phyloP scores from a whole-genome alignment of 2,888 invertebrate genomes.

The Melitaea athalia region DNA sequence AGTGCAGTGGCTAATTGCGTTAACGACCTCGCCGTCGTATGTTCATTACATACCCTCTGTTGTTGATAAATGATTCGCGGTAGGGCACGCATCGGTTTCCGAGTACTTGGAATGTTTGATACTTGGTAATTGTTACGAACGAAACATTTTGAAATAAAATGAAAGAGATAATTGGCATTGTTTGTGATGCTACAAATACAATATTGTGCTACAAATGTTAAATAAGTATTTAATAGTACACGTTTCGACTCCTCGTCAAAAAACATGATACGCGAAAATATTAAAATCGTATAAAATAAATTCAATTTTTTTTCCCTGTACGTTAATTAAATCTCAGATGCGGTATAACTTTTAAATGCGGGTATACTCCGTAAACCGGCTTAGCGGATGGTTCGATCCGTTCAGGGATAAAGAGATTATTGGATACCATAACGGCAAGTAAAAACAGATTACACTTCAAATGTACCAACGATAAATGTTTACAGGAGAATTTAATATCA shows the following conservation, averaged over 20 bases:
- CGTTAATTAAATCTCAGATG: constrained; percentile 22
- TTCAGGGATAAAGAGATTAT: constrained; percentile 39
- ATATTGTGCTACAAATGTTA: no score
- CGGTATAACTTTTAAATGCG: constrained; percentile 31
- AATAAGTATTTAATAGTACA: neutral
- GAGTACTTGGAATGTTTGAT: constrained; percentile 16
- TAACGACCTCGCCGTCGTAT: constrained; percentile 42
- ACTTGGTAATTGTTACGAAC: constrained; percentile 1
- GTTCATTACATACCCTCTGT: constrained; percentile 36
- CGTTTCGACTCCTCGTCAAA: neutral
- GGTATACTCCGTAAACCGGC: constrained; percentile 36
- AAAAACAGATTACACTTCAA: constrained; percentile 34
- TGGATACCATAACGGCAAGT: constrained; percentile 31
- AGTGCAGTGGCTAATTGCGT: constrained; percentile 42
- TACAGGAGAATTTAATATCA: constrained; percentile 23
- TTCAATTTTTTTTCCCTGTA: neutral
- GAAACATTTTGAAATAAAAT: neutral
- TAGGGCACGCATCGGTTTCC: constrained; percentile 27
- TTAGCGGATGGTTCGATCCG: constrained; percentile 33
- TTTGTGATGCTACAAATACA: neutral
- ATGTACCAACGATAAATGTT: constrained; percentile 31
- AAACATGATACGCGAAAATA: neutral
- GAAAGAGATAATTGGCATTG: neutral
- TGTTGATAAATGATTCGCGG: constrained; percentile 36
- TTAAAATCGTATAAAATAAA: neutral